Evolutionary conservation across 2,888 invertebrate species (phyloP).

Genomic region (Nomada goodeniana): DNA sequence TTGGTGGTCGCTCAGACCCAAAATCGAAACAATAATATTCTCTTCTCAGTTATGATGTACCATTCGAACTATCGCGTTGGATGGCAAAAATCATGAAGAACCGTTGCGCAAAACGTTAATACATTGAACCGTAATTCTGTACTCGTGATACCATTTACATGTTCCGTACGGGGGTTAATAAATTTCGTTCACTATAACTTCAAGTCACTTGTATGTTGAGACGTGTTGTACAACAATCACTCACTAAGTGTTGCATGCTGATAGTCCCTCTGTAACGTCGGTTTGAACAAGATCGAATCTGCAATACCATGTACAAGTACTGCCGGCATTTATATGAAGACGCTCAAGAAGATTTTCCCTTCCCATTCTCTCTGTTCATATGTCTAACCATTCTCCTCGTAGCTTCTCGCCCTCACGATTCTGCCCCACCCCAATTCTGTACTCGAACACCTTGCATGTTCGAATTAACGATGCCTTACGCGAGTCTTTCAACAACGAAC

Average conservation of each 20-base stretch:
- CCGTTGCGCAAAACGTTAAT: no score
- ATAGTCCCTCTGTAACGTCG: slow-evolving; percentile 68
- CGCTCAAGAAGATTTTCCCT: slow-evolving; percentile 78
- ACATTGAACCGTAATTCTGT: no score
- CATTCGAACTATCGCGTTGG: no score
- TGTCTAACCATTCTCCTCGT: slow-evolving; percentile 69
- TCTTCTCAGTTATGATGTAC: no score
- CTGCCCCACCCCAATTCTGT: slow-evolving; percentile 59
- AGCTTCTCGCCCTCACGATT: slow-evolving; percentile 64
- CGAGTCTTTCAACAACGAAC: background rate
- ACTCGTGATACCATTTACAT: no score
- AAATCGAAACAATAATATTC: no score
- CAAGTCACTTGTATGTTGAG: slow-evolving; percentile 17
- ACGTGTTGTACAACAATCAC: slow-evolving; percentile 65
- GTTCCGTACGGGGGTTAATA: background rate
- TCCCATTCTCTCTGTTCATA: slow-evolving; percentile 75
- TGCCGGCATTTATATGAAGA: slow-evolving; percentile 82
- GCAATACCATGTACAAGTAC: slow-evolving; percentile 74
- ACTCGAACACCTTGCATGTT: slow-evolving; percentile 28
- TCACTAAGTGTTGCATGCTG: slow-evolving; percentile 81
- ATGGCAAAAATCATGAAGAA: no score
- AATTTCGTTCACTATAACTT: slow-evolving; percentile 22
- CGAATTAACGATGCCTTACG: slow-evolving; percentile 17
- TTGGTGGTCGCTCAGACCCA: no score
- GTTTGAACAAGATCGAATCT: slow-evolving; percentile 80